Percentiles rank a stretch among this genome's conserved stretches.
These are phyloP conservation scores for Aplysia californica DNA, from an alignment of 1,140 invertebrate genomes.

Conservation along the genomic window DNA sequence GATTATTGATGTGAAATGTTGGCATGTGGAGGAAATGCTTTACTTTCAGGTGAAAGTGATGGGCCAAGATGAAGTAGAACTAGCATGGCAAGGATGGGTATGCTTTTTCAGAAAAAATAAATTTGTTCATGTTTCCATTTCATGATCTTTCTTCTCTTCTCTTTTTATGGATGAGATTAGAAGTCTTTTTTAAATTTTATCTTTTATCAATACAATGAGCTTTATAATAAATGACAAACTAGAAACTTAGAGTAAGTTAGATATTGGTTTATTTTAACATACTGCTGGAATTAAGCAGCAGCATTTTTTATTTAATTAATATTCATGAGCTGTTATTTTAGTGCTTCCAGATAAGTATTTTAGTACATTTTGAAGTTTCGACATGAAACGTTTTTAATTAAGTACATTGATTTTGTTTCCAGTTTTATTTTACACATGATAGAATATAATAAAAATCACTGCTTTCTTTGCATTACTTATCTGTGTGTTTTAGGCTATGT, in stretches of 20 bases:
- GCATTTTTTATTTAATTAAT: not conserved
- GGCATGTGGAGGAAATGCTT: constrained; percentile 12
- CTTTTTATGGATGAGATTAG: no score
- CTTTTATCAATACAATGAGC: no score
- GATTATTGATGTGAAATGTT: not conserved
- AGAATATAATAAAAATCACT: not conserved
- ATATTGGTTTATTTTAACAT: no score
- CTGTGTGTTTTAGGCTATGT: not conserved
- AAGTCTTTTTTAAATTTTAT: no score
- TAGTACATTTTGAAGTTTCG: no score
- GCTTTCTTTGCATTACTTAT: not conserved
- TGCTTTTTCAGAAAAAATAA: no score
- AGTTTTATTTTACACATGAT: not conserved
- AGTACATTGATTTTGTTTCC: not conserved
- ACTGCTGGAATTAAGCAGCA: no score
- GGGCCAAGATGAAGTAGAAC: constrained; percentile 6
- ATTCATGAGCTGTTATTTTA: not conserved
- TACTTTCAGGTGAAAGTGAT: constrained; percentile 8
- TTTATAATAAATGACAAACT: no score
- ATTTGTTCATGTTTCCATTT: no score
- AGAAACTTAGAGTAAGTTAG: no score
- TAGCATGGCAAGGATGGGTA: constrained; percentile 25
- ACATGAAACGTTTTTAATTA: no score
- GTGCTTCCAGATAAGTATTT: not conserved
- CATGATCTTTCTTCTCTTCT: no score